A percentile compares a stretch with the other conserved stretches of the same genome.
Conservation (phyloP, 2,888 invertebrate genomes). For the Raillietiella orientalis region DNA sequence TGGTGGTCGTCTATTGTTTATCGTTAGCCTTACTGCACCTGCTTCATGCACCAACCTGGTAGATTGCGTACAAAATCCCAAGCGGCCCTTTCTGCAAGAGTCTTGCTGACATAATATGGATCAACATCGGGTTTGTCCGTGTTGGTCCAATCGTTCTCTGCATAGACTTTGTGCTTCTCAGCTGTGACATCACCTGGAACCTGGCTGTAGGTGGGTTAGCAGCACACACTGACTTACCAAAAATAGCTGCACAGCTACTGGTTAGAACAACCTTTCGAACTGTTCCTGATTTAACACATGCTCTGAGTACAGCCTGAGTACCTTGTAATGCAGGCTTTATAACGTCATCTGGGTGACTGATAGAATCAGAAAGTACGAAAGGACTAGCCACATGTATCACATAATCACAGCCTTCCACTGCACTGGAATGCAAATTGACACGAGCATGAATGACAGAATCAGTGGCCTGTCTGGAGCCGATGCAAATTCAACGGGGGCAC, state of each 20-base stretch:
- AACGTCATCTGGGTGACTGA: conserved; percentile 10
- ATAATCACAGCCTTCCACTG: conserved; percentile 14
- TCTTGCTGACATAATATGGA: conserved; percentile 15
- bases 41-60: too few relatives aligned
- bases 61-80: conserved; percentile 18
- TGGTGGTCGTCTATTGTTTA: conserved; percentile 11
- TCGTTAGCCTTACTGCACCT: conserved; percentile 2
- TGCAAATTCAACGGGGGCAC: not conserved
- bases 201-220: too few relatives aligned
- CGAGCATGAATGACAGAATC: too few relatives aligned
- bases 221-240: conserved; percentile 5
- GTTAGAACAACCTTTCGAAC: conserved; percentile 18
- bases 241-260: conserved; percentile 15
- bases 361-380: conserved; percentile 11
- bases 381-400: conserved; percentile 16
- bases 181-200: conserved; percentile 10
- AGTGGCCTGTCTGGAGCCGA: too few relatives aligned
- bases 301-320: conserved; percentile 15
- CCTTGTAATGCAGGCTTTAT: conserved; percentile 17
- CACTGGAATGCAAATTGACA: conserved; percentile 10
- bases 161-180: conserved; percentile 11
- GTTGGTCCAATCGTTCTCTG: conserved; percentile 15
- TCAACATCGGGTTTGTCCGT: conserved; percentile 10
- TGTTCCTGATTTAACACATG: conserved; percentile 13
- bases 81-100: conserved; percentile 18